A percentile compares a stretch with the other conserved stretches of the same genome.
Conservation (phyloP, 2,797 vertebrate species). For the Rhadinocentrus ornatus region DNA sequence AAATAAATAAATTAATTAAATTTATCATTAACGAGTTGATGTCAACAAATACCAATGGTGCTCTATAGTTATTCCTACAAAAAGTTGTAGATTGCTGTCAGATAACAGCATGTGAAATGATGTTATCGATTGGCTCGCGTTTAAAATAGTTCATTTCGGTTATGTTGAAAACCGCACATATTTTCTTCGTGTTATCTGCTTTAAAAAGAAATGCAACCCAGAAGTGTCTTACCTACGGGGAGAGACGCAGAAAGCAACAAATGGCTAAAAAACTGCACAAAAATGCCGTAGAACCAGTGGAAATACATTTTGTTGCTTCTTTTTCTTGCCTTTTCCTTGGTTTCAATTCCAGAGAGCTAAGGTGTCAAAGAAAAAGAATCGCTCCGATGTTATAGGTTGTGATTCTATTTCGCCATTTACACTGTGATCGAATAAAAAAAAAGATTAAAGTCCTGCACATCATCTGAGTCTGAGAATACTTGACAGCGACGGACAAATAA, state of each 20-base stretch:
- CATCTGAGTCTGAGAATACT: not conserved
- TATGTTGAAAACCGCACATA: not conserved
- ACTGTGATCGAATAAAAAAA: not conserved
- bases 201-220: not conserved
- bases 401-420: slow-evolving; percentile 42
- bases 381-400: slow-evolving; percentile 10
- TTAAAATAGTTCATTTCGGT: not conserved
- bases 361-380: not conserved
- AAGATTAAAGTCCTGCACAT: not conserved
- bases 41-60: too few species aligned
- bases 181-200: not conserved
- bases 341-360: not conserved
- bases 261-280: slow-evolving; percentile 19
- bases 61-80: too few species aligned
- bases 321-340: too few species aligned
- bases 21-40: too few species aligned
- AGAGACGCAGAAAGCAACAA: slow-evolving; percentile 10
- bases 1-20: too few species aligned
- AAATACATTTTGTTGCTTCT: slow-evolving; percentile 30
- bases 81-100: too few species aligned
- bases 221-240: slow-evolving; percentile 63
- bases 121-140: too few species aligned
- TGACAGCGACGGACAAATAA: not conserved
- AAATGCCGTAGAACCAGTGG: not conserved
- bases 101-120: too few species aligned